A percentile compares a stretch with the other conserved stretches of the same genome.
These are phyloP conservation scores for Drosophila pullipes DNA, from an alignment of 2,888 invertebrate species.

Conservation along the genomic window DNA sequence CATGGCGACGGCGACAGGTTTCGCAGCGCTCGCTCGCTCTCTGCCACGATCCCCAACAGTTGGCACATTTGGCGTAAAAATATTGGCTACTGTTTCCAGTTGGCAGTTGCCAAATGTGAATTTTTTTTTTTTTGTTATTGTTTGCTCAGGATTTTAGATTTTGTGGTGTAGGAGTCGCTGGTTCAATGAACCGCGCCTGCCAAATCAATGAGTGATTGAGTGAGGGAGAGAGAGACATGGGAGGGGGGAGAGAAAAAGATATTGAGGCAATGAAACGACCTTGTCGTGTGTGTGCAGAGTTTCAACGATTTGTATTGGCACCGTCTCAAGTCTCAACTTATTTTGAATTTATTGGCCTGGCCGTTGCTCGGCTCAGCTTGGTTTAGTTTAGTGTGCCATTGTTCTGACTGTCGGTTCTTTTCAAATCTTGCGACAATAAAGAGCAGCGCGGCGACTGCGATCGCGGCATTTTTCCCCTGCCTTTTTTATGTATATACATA, in stretches of 20 bases:
- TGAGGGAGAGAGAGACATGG: background rate
- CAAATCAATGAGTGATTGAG: constrained; percentile 7
- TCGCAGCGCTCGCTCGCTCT: constrained; percentile 40
- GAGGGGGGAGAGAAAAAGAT: background rate
- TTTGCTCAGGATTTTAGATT: constrained; percentile 22
- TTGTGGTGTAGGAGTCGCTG: constrained; percentile 62
- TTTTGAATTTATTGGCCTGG: constrained; percentile 65
- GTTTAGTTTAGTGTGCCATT: constrained; percentile 79
- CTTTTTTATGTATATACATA: background rate
- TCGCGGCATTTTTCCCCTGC: constrained; percentile 44
- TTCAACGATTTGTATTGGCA: constrained; percentile 41
- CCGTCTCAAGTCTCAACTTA: constrained; percentile 48
- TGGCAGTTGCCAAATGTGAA: constrained; percentile 52
- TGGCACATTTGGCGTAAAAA: constrained; percentile 66
- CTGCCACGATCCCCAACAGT: constrained; percentile 45
- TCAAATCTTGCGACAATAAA: constrained; percentile 76
- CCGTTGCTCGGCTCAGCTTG: constrained; percentile 24
- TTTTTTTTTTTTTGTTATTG: constrained; percentile 13
- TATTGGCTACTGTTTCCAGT: constrained; percentile 70
- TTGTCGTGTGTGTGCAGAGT: constrained; percentile 55
- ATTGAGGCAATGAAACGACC: constrained; percentile 53
- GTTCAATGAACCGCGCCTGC: constrained; percentile 64
- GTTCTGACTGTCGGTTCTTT: constrained; percentile 69
- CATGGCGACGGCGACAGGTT: constrained; percentile 72
- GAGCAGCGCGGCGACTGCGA: constrained; percentile 47